Evolutionary conservation across 2,113 vertebrate species (phyloP), one percentile per base, ranked within the genome.

Genomic region (Ophthalmolycus amberensis): DNA sequence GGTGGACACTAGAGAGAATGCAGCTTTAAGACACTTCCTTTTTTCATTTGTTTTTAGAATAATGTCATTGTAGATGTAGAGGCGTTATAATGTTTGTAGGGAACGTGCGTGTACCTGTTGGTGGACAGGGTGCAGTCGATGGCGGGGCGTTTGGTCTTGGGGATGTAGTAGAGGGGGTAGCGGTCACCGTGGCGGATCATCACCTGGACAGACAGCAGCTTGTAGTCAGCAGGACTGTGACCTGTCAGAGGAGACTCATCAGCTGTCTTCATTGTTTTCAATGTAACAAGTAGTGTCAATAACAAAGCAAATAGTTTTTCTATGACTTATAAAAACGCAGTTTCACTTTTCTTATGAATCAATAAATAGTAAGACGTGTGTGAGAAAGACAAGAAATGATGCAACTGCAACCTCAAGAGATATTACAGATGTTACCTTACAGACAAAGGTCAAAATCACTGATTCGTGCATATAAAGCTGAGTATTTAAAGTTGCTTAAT

Each of bases 161-260:
- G 98, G 91, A 99, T 99, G 88, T 95, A 93, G 85, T 99, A 99
- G 0, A 99, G 96, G 0, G 97, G 98, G 74, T 99, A 99, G 67
- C 98, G 95, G 89, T 99, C 98, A 0, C 98, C 98, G 2, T 99
- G 98, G 22, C 98, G 97, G 91, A 99, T 99, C 94, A 99, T 95
- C 91, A 98, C 96, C 3, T 99, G 97, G 63, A 97, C 97, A 0
- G 97, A 97, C 71, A 98, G 92, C 81, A 99, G 93, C 90, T 96
- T 97, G 89, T 98, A 98, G 89, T 99, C 97, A 34, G 96, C 96
- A 16, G 96, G 98, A 73, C 96, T 97, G 42, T 99, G 97, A 90
- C 98, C 98, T 99, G 91, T 56, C n/a, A 16, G 9, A 40, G 67
- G 82, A 75, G 12, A 79, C 25, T 0, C 40, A 37, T 90, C n/a